Evolutionary conservation across 92 coral and sea anemone genomes (phyloP).

Genomic region (Palythoa heliodiscus): DNA sequence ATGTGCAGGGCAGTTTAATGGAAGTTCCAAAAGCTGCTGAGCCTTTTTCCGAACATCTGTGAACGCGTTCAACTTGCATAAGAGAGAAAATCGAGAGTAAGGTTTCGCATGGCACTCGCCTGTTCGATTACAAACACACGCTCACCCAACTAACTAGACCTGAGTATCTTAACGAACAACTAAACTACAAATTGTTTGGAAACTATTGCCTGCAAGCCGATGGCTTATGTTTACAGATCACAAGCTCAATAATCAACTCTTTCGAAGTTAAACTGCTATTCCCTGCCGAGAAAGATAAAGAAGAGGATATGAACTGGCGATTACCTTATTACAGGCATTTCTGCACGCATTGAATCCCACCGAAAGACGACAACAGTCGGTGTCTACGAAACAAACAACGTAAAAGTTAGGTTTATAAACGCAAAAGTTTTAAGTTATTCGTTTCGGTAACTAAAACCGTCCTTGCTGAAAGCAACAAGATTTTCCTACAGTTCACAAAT

Average conservation of each 20-base stretch:
- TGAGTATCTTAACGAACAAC: background rate
- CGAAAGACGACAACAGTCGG: constrained; percentile 86
- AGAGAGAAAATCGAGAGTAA: constrained; percentile 51
- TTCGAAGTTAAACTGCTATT: constrained; percentile 57
- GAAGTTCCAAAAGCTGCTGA: constrained; percentile 80
- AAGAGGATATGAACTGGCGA: constrained; percentile 55
- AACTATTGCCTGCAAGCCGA: constrained; percentile 13
- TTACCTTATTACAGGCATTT: constrained; percentile 90
- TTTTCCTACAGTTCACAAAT: constrained; percentile 30
- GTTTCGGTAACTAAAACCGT: constrained; percentile 3
- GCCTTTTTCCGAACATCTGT: constrained; percentile 77
- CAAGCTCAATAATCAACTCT: constrained; percentile 34
- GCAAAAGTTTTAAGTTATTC: background rate
- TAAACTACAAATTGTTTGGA: constrained; percentile 29
- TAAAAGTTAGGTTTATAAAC: background rate
- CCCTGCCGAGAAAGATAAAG: constrained; percentile 85
- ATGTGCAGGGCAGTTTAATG: constrained; percentile 94
- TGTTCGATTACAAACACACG: background rate
- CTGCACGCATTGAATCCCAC: constrained; percentile 85
- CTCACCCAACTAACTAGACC: constrained; percentile 1
- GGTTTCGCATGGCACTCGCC: constrained; percentile 17
- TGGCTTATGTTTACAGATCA: constrained; percentile 38
- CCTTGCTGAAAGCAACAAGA: constrained; percentile 16
- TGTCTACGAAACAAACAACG: constrained; percentile 65
- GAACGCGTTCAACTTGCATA: constrained; percentile 75